Base-by-base conservation (phyloP, 2,113 vertebrate species). In the Charadrius vociferus region DNA sequence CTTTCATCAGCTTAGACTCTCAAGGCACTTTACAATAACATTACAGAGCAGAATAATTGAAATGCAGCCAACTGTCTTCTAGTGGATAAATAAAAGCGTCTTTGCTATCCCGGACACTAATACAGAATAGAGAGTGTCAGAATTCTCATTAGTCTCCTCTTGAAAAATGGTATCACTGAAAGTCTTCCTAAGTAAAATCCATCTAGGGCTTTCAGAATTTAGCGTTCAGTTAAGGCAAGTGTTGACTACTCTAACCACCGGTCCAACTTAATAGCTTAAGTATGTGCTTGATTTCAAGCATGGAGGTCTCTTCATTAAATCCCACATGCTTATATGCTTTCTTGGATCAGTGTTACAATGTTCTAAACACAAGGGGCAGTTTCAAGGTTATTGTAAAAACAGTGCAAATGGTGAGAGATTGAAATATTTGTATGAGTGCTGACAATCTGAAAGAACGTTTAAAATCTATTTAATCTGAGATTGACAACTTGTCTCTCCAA, bases 1-100 rank as follows among this genome's bases (percentile, higher is more conserved):
- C 92, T 96, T 97, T 95, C 92, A 97, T 49, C 90, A 93, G 90
- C 77, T 93, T 63, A 68, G 73, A 18, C 94, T 97, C 96, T 88
- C 90, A 81, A 91, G 89, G 88, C 92, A 39, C 94, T 86, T 71
- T 24, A 95, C 94, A 96, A 95, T 91, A 78, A 81, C 96, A 91
- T 84, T 36, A 36, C 82, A 84, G 68, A 95, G 94, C 91, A 87
- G 95, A 96, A 97, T 65, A 79, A 92, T n/a, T 95, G 97, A 93
- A 97, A 94, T 58, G 92, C 94, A 87, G 94, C 94, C 97, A 96
- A 3, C 72, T 96, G 93, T 91, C 88, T 89, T 75, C 86, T n/a
- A 66, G 88, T 6, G 86, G 86, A 84, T 56, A 95, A 95, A 97
- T 39, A 59, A 30, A 84, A 95, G 92, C 2, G 77, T 84, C 94